phyloP scores from a whole-genome alignment of 1,140 invertebrate species.

The Aphelenchoides besseyi region DNA sequence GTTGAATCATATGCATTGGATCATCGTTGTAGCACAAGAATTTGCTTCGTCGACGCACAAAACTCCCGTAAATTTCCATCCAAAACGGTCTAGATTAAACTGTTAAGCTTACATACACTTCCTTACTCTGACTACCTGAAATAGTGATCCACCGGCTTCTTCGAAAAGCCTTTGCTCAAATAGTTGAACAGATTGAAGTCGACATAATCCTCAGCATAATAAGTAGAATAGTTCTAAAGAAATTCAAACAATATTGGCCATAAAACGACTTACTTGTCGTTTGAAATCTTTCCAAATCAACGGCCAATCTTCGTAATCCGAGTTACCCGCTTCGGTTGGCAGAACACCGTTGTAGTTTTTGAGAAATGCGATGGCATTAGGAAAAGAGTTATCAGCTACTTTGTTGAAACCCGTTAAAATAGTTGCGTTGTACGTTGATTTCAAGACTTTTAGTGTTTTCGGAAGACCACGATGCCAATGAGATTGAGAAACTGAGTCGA shows the following conservation, averaged over 20 bases:
- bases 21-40: slow-evolving; percentile 54
- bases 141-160: slow-evolving; percentile 47
- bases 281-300: slow-evolving; percentile 77
- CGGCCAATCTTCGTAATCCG: slow-evolving; percentile 72
- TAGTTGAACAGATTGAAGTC: slow-evolving; percentile 57
- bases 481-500: slow-evolving; percentile 53
- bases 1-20: slow-evolving; percentile 44
- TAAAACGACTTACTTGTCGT: slow-evolving; percentile 68
- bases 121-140: no score
- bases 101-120: slow-evolving; percentile 19
- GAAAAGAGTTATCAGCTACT: slow-evolving; percentile 57
- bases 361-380: slow-evolving; percentile 54
- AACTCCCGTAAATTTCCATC: slow-evolving; percentile 46
- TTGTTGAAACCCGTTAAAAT: slow-evolving; percentile 54
- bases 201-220: slow-evolving; percentile 57
- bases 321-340: slow-evolving; percentile 62
- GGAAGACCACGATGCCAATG: slow-evolving; percentile 43
- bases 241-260: slow-evolving; percentile 21
- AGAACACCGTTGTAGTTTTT: slow-evolving; percentile 26
- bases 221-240: slow-evolving; percentile 35
- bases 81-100: slow-evolving; percentile 55
- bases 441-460: slow-evolving; percentile 45
- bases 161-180: slow-evolving; percentile 46
- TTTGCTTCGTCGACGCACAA: slow-evolving; percentile 50
- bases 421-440: slow-evolving; percentile 37